Conservation (phyloP, 1,140 invertebrate species). For the Cherax destructor region DNA sequence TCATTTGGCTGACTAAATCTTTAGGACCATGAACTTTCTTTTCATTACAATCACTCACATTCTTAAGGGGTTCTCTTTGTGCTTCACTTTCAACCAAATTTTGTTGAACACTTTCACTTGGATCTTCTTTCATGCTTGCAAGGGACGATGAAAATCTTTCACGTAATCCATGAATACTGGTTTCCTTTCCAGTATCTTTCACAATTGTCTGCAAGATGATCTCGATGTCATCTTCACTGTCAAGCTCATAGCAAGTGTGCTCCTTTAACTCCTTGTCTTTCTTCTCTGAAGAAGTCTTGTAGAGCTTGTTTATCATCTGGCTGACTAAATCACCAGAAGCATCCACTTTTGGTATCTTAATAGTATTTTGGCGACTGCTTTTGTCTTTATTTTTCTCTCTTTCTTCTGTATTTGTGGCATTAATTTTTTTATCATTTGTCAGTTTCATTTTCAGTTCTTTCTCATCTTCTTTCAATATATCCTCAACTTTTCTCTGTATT, state of each 20-base stretch:
- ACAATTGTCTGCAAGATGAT: constrained; percentile 42
- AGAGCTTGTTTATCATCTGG: constrained; percentile 18
- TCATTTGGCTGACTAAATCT: constrained; percentile 6
- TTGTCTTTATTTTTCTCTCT: not conserved
- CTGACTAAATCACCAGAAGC: not conserved
- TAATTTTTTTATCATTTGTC: not conserved
- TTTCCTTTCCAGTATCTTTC: constrained; percentile 32
- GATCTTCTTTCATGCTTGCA: not conserved
- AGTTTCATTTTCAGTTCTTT: constrained; percentile 3
- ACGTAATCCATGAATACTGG: constrained; percentile 34
- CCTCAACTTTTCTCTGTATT: constrained; percentile 11
- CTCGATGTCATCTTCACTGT: constrained; percentile 34
- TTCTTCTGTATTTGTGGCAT: not conserved
- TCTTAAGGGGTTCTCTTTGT: not conserved
- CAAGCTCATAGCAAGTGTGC: not conserved
- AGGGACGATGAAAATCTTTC: constrained; percentile 1
- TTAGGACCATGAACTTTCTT: not conserved
- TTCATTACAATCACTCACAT: not conserved
- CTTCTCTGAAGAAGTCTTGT: not conserved
- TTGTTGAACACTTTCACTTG: not conserved
- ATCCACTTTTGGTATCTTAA: not conserved
- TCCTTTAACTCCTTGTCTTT: not conserved
- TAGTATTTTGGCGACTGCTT: not conserved
- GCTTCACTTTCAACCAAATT: not conserved
- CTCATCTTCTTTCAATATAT: constrained; percentile 7